These are phyloP conservation scores for Remorina albescens DNA, from an alignment of 2,797 vertebrate species.

Conservation along the genomic window DNA sequence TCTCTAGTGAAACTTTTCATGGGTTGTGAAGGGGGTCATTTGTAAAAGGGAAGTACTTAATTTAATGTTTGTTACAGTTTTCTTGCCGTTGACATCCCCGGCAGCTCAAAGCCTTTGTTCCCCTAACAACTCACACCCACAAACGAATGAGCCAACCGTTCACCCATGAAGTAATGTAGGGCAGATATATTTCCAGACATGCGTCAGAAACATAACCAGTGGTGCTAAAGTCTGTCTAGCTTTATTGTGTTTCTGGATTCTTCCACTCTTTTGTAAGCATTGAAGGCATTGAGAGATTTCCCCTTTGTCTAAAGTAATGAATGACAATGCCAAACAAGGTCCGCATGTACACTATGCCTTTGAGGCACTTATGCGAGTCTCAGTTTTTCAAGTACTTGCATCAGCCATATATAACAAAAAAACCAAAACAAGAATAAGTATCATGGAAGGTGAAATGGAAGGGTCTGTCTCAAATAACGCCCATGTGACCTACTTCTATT, in stretches of 20 bases:
- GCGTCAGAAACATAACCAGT: conserved; percentile 49
- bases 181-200: conserved; percentile 62
- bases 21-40: conserved; percentile 42
- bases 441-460: conserved; percentile 54
- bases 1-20: conserved; percentile 36
- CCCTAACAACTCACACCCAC: conserved; percentile 67
- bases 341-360: conserved; percentile 26
- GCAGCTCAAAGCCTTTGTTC: conserved; percentile 65
- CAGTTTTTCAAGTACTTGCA: conserved; percentile 20
- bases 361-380: conserved; percentile 14
- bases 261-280: conserved; percentile 44
- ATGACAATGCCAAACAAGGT: conserved; percentile 21
- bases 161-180: conserved; percentile 58
- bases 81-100: conserved; percentile 44
- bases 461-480: conserved; percentile 63
- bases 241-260: conserved; percentile 56
- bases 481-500: conserved; percentile 69
- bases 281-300: conserved; percentile 49
- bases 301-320: conserved; percentile 32
- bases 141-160: conserved; percentile 66
- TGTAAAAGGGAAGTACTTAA: conserved; percentile 60
- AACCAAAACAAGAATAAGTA: conserved; percentile 44
- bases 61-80: conserved; percentile 58
- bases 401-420: conserved; percentile 22
- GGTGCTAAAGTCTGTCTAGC: conserved; percentile 39